A percentile compares a stretch with the other conserved stretches of the same genome.
Evolutionary conservation across 2,797 vertebrate species (phyloP).

Genomic region (Pseudocheirus occidentalis): DNA sequence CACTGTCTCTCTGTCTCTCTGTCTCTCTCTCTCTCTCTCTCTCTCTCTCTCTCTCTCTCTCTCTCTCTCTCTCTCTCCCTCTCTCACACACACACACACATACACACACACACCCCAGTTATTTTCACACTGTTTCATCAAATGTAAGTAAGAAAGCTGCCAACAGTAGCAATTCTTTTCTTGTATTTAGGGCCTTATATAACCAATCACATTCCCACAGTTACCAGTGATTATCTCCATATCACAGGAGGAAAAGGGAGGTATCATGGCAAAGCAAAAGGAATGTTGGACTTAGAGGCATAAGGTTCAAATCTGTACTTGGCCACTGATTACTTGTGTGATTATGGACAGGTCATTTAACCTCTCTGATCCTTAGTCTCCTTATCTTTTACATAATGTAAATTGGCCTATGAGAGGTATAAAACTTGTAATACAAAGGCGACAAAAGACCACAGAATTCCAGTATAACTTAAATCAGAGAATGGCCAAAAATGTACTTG

Average conservation of each 20-base stretch:
- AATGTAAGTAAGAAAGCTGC: conserved; percentile 18
- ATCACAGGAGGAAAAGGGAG: background rate
- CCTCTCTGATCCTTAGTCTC: background rate
- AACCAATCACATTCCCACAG: background rate
- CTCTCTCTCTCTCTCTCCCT: too few species aligned
- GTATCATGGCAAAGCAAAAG: background rate
- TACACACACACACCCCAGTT: background rate
- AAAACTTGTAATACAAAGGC: background rate
- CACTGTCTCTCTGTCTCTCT: too few species aligned
- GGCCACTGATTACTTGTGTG: too few species aligned
- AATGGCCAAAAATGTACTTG: too few species aligned
- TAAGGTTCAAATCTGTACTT: too few species aligned
- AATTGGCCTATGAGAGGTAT: background rate
- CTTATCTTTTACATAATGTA: background rate
- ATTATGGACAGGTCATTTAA: too few species aligned
- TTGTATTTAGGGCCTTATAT: background rate
- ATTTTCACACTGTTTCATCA: conserved; percentile 29
- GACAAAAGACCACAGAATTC: too few species aligned
- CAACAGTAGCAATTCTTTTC: background rate
- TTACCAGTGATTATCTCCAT: background rate
- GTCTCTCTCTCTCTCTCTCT: too few species aligned
- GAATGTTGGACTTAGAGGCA: background rate
- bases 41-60: too few species aligned
- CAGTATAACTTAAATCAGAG: too few species aligned
- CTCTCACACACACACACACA: too few species aligned